Evolutionary conservation across 2,888 invertebrate species (phyloP).

Genomic region (Lasioglossum calceatum): DNA sequence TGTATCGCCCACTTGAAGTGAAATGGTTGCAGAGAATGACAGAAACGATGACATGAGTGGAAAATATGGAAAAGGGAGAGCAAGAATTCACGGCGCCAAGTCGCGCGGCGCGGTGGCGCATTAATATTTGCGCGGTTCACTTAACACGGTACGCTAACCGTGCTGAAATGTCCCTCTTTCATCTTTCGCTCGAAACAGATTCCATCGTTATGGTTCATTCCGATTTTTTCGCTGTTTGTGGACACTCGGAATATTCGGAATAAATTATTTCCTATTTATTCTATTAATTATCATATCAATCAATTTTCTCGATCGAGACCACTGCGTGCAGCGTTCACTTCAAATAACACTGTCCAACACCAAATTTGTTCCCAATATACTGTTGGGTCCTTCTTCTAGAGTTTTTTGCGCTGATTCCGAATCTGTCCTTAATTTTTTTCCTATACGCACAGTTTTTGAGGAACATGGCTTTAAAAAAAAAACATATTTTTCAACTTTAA

Average conservation of each 20-base stretch:
- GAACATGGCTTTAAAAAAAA: too few species aligned
- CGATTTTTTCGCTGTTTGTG: neutral
- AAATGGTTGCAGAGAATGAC: slow-evolving; percentile 32
- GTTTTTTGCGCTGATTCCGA: too few species aligned
- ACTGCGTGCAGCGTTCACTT: too few species aligned
- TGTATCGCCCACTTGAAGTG: slow-evolving; percentile 53
- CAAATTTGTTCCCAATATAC: too few species aligned
- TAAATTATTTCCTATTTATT: neutral
- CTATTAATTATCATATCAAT: too few species aligned
- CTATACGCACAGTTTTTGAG: too few species aligned
- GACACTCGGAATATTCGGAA: neutral
- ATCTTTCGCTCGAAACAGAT: slow-evolving; percentile 15
- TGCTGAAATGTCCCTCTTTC: slow-evolving; percentile 12
- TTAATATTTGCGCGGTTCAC: slow-evolving; percentile 67
- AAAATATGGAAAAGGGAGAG: slow-evolving; percentile 13
- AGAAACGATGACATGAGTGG: slow-evolving; percentile 21
- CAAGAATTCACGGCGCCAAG: slow-evolving; percentile 32
- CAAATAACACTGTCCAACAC: too few species aligned
- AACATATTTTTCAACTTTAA: too few species aligned
- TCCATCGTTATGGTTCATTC: neutral
- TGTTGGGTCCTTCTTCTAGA: too few species aligned
- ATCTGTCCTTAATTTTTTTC: too few species aligned
- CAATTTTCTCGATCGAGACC: too few species aligned
- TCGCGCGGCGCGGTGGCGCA: slow-evolving; percentile 38
- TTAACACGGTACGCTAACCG: slow-evolving; percentile 59